Conservation (phyloP, 2,797 vertebrate genomes). For the Myoxocephalus aenaeus region DNA sequence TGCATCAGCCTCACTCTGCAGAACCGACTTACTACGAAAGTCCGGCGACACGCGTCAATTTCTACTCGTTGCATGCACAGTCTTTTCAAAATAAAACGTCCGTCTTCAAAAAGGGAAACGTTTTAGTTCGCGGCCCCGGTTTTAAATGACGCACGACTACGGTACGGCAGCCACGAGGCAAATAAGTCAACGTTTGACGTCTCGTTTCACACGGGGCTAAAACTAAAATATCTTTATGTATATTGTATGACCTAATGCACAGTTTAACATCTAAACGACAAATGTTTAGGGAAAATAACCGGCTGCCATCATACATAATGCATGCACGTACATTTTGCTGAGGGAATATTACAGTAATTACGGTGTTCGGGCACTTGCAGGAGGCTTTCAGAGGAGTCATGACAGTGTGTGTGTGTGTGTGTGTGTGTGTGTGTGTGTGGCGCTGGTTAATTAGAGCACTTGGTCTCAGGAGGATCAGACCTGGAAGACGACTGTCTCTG, state of each 20-base stretch:
- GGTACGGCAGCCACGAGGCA: too few relatives aligned
- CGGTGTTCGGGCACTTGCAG: conserved; percentile 26
- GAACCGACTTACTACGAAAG: too few relatives aligned
- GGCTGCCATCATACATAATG: background rate
- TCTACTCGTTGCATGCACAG: too few relatives aligned
- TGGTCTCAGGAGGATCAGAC: conserved; percentile 72
- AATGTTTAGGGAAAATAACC: background rate
- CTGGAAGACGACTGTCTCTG: conserved; percentile 63
- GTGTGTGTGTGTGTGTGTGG: conserved; percentile 27
- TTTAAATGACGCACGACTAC: too few relatives aligned
- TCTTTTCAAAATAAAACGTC: too few relatives aligned
- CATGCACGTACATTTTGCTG: conserved; percentile 10
- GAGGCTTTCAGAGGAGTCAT: conserved; percentile 50
- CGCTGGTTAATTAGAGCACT: conserved; percentile 70
- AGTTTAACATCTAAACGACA: background rate
- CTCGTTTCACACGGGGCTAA: too few relatives aligned
- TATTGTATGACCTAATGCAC: background rate
- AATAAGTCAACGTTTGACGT: too few relatives aligned
- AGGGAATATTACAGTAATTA: conserved; percentile 49
- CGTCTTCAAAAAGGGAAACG: background rate
- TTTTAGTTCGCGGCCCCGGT: too few relatives aligned
- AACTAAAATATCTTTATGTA: too few relatives aligned
- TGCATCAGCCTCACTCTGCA: too few relatives aligned
- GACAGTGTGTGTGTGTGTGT: conserved; percentile 42
- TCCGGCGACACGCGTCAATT: too few relatives aligned